phyloP scores from a whole-genome alignment of 2,888 invertebrate genomes.

The Macrostomum cliftonense region DNA sequence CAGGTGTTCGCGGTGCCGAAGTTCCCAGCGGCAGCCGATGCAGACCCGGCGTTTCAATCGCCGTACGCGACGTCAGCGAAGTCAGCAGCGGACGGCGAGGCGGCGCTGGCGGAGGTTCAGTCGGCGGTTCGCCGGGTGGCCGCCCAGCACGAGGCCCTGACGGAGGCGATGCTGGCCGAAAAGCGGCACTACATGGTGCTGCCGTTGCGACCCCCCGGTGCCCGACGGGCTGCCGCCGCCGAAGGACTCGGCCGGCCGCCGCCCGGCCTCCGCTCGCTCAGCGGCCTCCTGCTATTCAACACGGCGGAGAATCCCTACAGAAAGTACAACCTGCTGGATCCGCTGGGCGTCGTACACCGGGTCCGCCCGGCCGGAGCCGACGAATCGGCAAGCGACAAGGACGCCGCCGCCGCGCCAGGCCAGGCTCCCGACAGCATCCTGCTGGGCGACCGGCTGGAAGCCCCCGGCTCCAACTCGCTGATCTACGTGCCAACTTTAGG shows the following conservation, averaged over 20 bases:
- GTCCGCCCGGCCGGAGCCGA: slow-evolving; percentile 32
- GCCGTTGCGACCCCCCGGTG: too few relatives aligned
- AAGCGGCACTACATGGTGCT: too few relatives aligned
- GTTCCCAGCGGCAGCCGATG: too few relatives aligned
- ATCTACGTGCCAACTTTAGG: slow-evolving; percentile 57
- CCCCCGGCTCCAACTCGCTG: slow-evolving; percentile 22
- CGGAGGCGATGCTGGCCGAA: too few relatives aligned
- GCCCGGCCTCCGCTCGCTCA: slow-evolving; percentile 49
- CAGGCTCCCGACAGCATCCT: slow-evolving; percentile 15
- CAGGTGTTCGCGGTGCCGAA: too few relatives aligned
- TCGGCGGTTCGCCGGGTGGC: too few relatives aligned
- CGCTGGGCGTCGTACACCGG: slow-evolving; percentile 40
- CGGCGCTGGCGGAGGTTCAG: too few relatives aligned
- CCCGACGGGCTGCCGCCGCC: slow-evolving; percentile 16
- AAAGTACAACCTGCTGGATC: slow-evolving; percentile 45
- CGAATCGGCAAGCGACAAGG: too few relatives aligned
- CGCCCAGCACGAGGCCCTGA: too few relatives aligned
- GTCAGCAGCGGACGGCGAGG: too few relatives aligned
- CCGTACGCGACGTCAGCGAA: too few relatives aligned
- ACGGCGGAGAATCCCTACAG: slow-evolving; percentile 54
- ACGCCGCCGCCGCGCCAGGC: slow-evolving; percentile 16
- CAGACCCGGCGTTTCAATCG: too few relatives aligned
- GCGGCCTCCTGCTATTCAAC: slow-evolving; percentile 59
- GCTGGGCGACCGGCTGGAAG: slow-evolving; percentile 24
- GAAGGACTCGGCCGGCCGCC: slow-evolving; percentile 51